A percentile compares a stretch with the other conserved stretches of the same genome.
These are phyloP conservation scores for Zaprionus obscuricornis DNA, from an alignment of 2,888 invertebrate genomes.

Conservation along the genomic window DNA sequence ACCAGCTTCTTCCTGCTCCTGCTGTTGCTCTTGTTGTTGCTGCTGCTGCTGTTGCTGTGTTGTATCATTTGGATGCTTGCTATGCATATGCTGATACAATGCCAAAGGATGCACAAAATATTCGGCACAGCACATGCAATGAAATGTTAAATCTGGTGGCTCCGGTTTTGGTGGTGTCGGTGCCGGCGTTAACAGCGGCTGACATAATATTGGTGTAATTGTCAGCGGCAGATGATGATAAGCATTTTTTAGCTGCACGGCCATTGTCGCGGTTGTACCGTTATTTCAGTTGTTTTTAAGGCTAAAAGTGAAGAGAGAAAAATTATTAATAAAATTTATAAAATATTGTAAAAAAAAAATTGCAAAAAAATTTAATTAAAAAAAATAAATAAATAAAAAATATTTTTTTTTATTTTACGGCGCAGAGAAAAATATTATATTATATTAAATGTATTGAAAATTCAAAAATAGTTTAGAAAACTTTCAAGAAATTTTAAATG, in stretches of 20 bases:
- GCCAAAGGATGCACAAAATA: slow-evolving; percentile 81
- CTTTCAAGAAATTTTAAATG: too few species aligned
- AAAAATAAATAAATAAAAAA: too few species aligned
- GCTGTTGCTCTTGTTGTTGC: slow-evolving; percentile 12
- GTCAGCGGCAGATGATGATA: slow-evolving; percentile 79
- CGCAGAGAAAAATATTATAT: too few species aligned
- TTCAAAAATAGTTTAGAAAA: too few species aligned
- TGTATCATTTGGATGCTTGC: slow-evolving; percentile 73
- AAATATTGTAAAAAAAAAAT: too few species aligned
- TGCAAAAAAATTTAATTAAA: too few species aligned
- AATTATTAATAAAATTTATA: slow-evolving; percentile 5
- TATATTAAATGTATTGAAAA: too few species aligned
- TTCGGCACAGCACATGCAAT: slow-evolving; percentile 82
- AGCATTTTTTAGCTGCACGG: slow-evolving; percentile 66
- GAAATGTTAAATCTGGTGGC: slow-evolving; percentile 83
- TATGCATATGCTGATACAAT: slow-evolving; percentile 82
- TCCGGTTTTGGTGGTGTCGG: slow-evolving; percentile 55
- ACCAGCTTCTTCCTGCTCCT: slow-evolving; percentile 76
- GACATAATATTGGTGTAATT: slow-evolving; percentile 80
- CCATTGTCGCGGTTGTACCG: slow-evolving; percentile 53
- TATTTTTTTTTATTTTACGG: too few species aligned
- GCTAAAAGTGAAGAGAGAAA: slow-evolving; percentile 27
- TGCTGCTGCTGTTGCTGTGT: slow-evolving; percentile 31
- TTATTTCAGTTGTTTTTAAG: slow-evolving; percentile 30
- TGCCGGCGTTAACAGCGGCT: slow-evolving; percentile 55